These are phyloP conservation scores for Bombus superbus DNA, from an alignment of 1,140 invertebrate genomes.

Conservation along the genomic window DNA sequence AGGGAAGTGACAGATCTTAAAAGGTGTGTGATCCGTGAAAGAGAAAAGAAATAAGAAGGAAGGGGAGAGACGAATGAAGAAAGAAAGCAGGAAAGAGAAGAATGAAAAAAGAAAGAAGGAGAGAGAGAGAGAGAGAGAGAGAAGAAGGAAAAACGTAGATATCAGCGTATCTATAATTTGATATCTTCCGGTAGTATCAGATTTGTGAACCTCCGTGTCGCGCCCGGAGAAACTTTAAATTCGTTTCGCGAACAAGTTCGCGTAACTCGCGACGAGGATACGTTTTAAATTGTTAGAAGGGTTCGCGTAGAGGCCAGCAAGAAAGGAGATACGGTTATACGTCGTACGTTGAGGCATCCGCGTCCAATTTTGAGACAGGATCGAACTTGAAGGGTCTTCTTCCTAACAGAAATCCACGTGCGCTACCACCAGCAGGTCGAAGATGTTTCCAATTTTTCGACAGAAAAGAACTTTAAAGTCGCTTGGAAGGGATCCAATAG, in stretches of 20 bases:
- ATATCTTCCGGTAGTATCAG: too few species aligned
- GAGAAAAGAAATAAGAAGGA: accelerated
- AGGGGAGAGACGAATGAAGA: too few species aligned
- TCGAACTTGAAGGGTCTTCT: conserved; percentile 28
- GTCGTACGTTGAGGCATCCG: conserved; percentile 16
- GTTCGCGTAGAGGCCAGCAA: background rate
- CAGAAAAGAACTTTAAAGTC: conserved; percentile 59
- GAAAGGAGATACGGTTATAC: too few species aligned
- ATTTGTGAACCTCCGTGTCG: background rate
- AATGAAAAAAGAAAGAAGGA: too few species aligned
- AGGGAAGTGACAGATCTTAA: too few species aligned
- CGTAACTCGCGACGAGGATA: conserved; percentile 36
- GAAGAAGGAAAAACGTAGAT: too few species aligned
- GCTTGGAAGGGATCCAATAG: conserved; percentile 53
- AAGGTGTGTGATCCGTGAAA: too few species aligned
- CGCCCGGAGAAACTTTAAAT: conserved; percentile 28
- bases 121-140: too few species aligned
- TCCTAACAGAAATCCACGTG: conserved; percentile 24
- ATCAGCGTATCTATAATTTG: too few species aligned
- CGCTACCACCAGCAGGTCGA: background rate
- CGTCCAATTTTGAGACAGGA: conserved; percentile 31
- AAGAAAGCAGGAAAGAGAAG: too few species aligned
- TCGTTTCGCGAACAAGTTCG: conserved; percentile 21
- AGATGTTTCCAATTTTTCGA: conserved; percentile 63
- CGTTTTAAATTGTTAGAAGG: conserved; percentile 46